Conservation (phyloP, 2,888 invertebrate species). For the Trachelus troglodyta region DNA sequence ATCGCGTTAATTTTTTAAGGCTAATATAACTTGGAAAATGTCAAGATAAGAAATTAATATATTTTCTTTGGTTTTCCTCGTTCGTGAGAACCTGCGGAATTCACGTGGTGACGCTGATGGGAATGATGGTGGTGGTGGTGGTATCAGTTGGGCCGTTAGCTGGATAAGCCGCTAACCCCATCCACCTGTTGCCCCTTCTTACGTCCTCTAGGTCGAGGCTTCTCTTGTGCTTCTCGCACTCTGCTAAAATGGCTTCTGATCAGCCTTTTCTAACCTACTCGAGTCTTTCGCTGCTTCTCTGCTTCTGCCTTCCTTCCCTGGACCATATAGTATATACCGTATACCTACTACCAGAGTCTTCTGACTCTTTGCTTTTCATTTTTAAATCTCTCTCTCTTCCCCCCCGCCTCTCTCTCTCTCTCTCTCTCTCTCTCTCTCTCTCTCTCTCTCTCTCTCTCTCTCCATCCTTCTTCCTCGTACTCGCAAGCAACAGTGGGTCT, state of each 20-base stretch:
- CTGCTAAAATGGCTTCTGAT: slow-evolving; percentile 10
- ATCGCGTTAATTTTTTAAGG: not conserved
- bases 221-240: slow-evolving; percentile 11
- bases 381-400: not conserved
- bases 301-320: slow-evolving; percentile 3
- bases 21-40: slow-evolving; percentile 16
- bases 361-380: slow-evolving; percentile 7
- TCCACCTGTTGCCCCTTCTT: slow-evolving; percentile 66
- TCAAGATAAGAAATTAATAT: not conserved
- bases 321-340: slow-evolving; percentile 7
- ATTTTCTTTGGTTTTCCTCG: not conserved
- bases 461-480: slow-evolving; percentile 24
- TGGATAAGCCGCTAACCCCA: slow-evolving; percentile 65
- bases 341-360: slow-evolving; percentile 26
- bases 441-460: slow-evolving; percentile 19
- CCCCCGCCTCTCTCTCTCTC: not conserved
- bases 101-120: not conserved
- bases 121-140: slow-evolving; percentile 36
- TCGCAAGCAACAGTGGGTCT: slow-evolving; percentile 38
- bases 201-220: slow-evolving; percentile 32
- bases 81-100: not conserved
- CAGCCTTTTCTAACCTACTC: slow-evolving; percentile 33
- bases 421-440: slow-evolving; percentile 25
- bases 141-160: slow-evolving; percentile 63
- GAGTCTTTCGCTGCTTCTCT: slow-evolving; percentile 28